Evolutionary conservation across 2,113 vertebrate species (phyloP).

Genomic region (Pimephales promelas): DNA sequence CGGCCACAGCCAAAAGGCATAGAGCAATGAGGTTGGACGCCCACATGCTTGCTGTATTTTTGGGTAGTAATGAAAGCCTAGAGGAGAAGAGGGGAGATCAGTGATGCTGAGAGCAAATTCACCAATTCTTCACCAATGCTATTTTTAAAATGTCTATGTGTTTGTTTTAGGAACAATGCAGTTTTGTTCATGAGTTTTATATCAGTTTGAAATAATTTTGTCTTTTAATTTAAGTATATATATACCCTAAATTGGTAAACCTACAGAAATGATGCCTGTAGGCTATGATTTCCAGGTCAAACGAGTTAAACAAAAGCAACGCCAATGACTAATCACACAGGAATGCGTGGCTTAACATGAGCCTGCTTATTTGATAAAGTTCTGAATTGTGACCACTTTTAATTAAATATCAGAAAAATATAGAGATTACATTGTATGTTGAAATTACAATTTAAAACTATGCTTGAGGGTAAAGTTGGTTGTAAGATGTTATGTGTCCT

Average conservation of each 20-base stretch:
- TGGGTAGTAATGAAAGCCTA: slow-evolving; percentile 61
- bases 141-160: neutral
- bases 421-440: neutral
- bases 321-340: slow-evolving; percentile 6
- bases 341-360: neutral
- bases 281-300: slow-evolving; percentile 35
- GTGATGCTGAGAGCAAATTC: neutral
- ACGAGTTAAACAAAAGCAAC: neutral
- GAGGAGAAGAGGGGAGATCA: neutral
- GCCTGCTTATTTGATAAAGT: neutral
- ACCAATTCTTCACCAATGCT: neutral
- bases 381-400: slow-evolving; percentile 12
- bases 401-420: neutral
- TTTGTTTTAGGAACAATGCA: neutral
- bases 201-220: neutral
- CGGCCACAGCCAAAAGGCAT: slow-evolving; percentile 71
- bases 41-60: slow-evolving; percentile 81
- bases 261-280: neutral
- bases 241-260: neutral
- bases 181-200: slow-evolving; percentile 10
- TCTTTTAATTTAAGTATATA: neutral
- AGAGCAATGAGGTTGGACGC: slow-evolving; percentile 68
- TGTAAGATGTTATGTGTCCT: neutral
- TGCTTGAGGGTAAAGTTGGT: neutral
- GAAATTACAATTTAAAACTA: neutral